Conservation (phyloP, 2,888 invertebrate species). For the Apamea anceps region DNA sequence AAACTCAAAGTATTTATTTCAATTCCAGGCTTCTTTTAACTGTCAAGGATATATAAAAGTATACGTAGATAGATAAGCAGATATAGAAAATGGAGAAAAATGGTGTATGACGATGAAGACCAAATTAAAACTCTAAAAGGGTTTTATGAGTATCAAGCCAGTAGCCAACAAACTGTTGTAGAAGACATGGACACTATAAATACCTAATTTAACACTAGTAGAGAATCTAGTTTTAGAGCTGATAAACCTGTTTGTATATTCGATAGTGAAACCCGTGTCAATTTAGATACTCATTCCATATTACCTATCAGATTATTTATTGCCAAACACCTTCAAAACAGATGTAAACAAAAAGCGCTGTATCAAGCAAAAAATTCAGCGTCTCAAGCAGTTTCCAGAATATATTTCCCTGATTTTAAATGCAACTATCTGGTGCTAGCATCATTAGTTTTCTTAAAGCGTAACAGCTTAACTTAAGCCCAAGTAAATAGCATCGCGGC, state of each 20-base stretch:
- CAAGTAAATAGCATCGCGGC: slow-evolving; percentile 76
- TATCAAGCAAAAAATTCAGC: slow-evolving; percentile 2
- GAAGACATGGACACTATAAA: background rate
- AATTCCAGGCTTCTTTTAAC: background rate
- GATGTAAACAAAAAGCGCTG: slow-evolving; percentile 23
- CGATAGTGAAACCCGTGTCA: slow-evolving; percentile 22
- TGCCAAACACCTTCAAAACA: background rate
- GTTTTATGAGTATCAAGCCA: background rate
- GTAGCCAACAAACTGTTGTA: background rate
- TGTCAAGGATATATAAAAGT: background rate
- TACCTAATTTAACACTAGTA: slow-evolving; percentile 14
- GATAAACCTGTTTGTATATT: slow-evolving; percentile 31
- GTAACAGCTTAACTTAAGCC: slow-evolving; percentile 78
- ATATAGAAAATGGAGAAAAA: too few relatives aligned
- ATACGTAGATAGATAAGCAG: background rate
- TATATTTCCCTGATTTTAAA: slow-evolving; percentile 57
- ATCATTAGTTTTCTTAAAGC: slow-evolving; percentile 72
- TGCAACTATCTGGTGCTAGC: slow-evolving; percentile 64
- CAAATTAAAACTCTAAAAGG: too few relatives aligned
- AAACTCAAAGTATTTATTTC: background rate
- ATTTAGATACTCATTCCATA: slow-evolving; percentile 10
- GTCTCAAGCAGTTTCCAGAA: slow-evolving; percentile 38
- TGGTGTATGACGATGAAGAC: background rate
- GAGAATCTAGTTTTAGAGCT: slow-evolving; percentile 23
- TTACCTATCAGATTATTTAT: background rate